Base-by-base conservation (phyloP, 1,140 invertebrate species). In the Venturia canescens region DNA sequence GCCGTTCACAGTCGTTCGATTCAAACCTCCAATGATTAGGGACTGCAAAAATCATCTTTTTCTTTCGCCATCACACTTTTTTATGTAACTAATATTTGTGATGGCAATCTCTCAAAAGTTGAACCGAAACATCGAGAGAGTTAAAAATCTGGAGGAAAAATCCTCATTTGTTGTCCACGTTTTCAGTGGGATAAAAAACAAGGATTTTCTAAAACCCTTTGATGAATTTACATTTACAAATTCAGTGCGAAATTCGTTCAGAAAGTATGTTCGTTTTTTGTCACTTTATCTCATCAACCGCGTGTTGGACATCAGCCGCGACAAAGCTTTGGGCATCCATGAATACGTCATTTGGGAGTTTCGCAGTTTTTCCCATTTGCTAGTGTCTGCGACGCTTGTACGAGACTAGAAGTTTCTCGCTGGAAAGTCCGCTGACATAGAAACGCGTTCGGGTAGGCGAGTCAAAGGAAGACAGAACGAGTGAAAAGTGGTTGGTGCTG, bases 331-430 rank as follows among this genome's bases (percentile, higher is more conserved):
- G 60, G 21, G n/a, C 60, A 26, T 63, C 21, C 60, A 63, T 26
- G 60, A 63, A 63, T 63, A 63, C 60, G 60, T 63, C 60, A 63
- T 63, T 63, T 63, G 15, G 38, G 60, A 63, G 60, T 23, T 63
- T 63, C 11, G n/a, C n/a, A 63, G 60, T 63, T 63, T 63, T 63
- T 63, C 60, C 23, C 60, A 26, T 63, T 63, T 63, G 60, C 27
- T 26, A n/a, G 2, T 63, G 60, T 63, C 11, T 18, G n/a, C 4
- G 60, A 23, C 60, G 50, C 60, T 63, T 23, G 60, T 23, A 11
- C 60, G 23, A 26, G 23, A 23, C 60, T 63, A n/a, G 21, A 63
- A 63, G 23, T 63, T 63, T 63, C 60, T 26, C 50, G 16, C 23
- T 26, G 23, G 27, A 63, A 44, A 63, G n/a, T 26, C 60, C 60